Percentiles rank a stretch among this genome's conserved stretches.
These are phyloP conservation scores for Cyprinodon variegatus DNA, from an alignment of 2,113 vertebrate genomes.

Conservation along the genomic window DNA sequence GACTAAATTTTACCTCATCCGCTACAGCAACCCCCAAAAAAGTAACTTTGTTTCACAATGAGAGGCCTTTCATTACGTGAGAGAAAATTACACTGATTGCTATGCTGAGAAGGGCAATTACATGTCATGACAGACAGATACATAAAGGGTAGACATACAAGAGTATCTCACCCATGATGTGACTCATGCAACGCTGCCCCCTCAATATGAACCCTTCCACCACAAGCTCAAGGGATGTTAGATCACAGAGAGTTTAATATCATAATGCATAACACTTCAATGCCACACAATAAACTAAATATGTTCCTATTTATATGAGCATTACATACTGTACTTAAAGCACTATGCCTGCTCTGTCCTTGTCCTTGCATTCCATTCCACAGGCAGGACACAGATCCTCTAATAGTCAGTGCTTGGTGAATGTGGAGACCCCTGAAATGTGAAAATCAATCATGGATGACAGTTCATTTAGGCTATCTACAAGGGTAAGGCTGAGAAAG, in stretches of 20 bases:
- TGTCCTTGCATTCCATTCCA: constrained; percentile 47
- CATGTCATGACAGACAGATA: constrained; percentile 12
- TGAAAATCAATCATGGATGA: constrained; percentile 78
- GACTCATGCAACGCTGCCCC: constrained; percentile 11
- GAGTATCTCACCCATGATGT: not conserved
- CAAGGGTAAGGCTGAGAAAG: constrained; percentile 35
- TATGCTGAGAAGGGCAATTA: not conserved
- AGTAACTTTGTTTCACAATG: constrained; percentile 1
- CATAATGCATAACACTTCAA: constrained; percentile 16
- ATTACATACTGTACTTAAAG: constrained; percentile 35
- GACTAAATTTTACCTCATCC: constrained; percentile 6
- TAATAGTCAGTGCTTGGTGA: constrained; percentile 65
- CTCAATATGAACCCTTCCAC: constrained; percentile 14
- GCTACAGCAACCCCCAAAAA: constrained; percentile 11
- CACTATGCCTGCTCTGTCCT: constrained; percentile 43
- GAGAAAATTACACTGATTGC: constrained; percentile 15
- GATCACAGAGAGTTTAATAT: constrained; percentile 28
- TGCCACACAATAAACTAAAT: constrained; percentile 17
- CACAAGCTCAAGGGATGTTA: constrained; percentile 15
- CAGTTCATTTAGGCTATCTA: constrained; percentile 74
- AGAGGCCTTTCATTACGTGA: constrained; percentile 13
- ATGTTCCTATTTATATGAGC: constrained; percentile 41
- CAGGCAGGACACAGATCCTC: constrained; percentile 46
- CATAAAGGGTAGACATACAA: constrained; percentile 21
- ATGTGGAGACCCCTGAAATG: constrained; percentile 73